These are phyloP conservation scores for Harpagoxenus sublaevis DNA, from an alignment of 2,888 invertebrate species.

Conservation along the genomic window DNA sequence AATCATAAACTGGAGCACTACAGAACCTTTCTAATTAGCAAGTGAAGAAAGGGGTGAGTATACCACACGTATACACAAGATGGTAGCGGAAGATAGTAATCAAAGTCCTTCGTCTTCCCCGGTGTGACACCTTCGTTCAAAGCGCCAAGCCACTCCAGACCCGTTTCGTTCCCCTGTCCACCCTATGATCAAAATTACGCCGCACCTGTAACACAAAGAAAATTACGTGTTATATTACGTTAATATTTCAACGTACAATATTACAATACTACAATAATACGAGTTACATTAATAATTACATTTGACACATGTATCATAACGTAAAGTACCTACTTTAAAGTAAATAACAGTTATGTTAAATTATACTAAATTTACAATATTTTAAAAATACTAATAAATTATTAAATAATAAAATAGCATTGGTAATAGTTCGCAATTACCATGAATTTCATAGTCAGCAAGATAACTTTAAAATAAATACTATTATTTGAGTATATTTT, in stretches of 20 bases:
- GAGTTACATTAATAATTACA: conserved; percentile 7
- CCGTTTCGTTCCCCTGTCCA: conserved; percentile 84
- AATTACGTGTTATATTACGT: conserved; percentile 8
- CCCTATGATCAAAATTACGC: conserved; percentile 85
- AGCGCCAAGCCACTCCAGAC: conserved; percentile 82
- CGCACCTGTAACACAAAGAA: conserved; percentile 84
- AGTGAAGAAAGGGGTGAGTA: conserved; percentile 62
- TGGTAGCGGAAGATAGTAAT: conserved; percentile 75
- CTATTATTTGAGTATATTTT: background rate
- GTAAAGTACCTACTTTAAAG: background rate
- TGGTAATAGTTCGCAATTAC: background rate
- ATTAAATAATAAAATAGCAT: conserved; percentile 4
- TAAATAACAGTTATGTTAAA: background rate
- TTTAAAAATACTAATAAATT: background rate
- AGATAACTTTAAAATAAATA: conserved; percentile 1
- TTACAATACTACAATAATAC: background rate
- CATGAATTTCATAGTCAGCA: background rate
- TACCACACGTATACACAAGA: conserved; percentile 70
- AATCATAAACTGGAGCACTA: conserved; percentile 82
- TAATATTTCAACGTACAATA: background rate
- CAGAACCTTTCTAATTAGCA: conserved; percentile 77
- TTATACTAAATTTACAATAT: background rate
- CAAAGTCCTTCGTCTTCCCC: conserved; percentile 81
- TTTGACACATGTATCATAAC: background rate
- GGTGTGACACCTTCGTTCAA: conserved; percentile 81